Percentiles rank a stretch among this genome's conserved stretches.
These are phyloP conservation scores for Heliothis peltigera DNA, from an alignment of 2,888 invertebrate species.

Conservation along the genomic window DNA sequence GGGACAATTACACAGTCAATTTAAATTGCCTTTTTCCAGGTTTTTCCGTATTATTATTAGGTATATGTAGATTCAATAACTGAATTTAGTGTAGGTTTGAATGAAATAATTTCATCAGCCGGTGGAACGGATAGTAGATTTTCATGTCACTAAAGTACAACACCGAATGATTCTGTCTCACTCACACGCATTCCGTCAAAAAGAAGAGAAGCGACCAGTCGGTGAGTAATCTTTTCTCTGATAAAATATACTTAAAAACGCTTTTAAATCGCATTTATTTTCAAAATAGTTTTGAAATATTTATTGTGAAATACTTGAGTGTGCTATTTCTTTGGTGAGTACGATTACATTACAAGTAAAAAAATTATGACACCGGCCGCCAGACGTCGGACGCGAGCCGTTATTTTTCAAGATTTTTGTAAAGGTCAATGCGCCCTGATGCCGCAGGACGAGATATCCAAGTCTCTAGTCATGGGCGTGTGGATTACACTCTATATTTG, in stretches of 20 bases:
- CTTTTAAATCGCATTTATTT: conserved; percentile 38
- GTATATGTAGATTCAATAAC: not conserved
- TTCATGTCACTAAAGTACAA: conserved; percentile 50
- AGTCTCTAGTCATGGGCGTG: conserved; percentile 70
- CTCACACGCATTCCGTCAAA: conserved; percentile 76
- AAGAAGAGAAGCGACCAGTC: conserved; percentile 76
- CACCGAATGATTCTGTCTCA: conserved; percentile 63
- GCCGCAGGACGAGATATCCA: conserved; percentile 70
- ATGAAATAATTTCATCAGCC: not conserved
- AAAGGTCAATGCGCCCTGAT: conserved; percentile 84
- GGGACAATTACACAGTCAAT: too few relatives aligned
- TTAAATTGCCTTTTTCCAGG: too few relatives aligned
- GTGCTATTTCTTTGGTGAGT: conserved; percentile 57
- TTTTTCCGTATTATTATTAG: too few relatives aligned
- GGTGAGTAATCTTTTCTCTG: conserved; percentile 80
- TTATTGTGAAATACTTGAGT: conserved; percentile 43
- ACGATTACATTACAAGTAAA: conserved; percentile 32
- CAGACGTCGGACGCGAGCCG: conserved; percentile 73
- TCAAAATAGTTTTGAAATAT: conserved; percentile 23
- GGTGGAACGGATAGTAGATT: conserved; percentile 28
- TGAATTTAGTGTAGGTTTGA: not conserved
- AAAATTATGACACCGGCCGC: conserved; percentile 58
- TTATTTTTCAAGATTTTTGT: conserved; percentile 86
- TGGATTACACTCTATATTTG: conserved; percentile 68
- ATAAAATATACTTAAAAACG: conserved; percentile 50